Percentiles rank a stretch among this genome's conserved stretches.
Evolutionary conservation across 2,888 invertebrate genomes (phyloP).

Genomic region (Drosophila histrio): DNA sequence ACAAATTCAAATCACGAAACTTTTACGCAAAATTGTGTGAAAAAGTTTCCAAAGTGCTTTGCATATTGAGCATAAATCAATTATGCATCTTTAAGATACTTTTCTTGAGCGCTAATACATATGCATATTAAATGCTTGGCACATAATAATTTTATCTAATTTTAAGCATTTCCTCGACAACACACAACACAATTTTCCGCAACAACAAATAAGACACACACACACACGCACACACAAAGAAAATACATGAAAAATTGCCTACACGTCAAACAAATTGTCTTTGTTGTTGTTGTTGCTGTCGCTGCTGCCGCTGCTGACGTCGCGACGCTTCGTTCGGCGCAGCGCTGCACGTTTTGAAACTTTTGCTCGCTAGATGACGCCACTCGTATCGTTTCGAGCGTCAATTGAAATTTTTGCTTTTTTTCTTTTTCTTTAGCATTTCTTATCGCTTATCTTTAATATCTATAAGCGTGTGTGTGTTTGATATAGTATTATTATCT

Average conservation of each 20-base stretch:
- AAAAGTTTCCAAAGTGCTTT: slow-evolving; percentile 46
- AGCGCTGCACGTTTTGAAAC: slow-evolving; percentile 13
- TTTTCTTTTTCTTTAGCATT: background rate
- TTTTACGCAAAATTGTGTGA: slow-evolving; percentile 50
- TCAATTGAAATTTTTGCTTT: background rate
- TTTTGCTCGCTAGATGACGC: slow-evolving; percentile 53
- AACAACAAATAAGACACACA: slow-evolving; percentile 16
- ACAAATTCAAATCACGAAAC: slow-evolving; percentile 45
- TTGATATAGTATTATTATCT: slow-evolving; percentile 27
- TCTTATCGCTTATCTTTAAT: slow-evolving; percentile 10
- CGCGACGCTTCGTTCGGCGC: background rate
- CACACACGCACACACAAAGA: background rate
- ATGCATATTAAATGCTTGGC: slow-evolving; percentile 13
- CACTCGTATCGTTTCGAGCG: slow-evolving; percentile 38
- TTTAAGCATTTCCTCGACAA: slow-evolving; percentile 35
- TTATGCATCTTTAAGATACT: slow-evolving; percentile 65
- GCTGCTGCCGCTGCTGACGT: background rate
- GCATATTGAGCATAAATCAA: slow-evolving; percentile 69
- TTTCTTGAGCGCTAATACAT: slow-evolving; percentile 20
- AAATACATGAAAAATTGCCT: slow-evolving; percentile 1
- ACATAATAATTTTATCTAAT: slow-evolving; percentile 43
- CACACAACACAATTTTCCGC: slow-evolving; percentile 19
- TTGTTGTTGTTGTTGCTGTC: background rate
- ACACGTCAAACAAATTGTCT: slow-evolving; percentile 11
- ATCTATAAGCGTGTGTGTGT: background rate